These are phyloP conservation scores for Antheraea pernyi DNA, from an alignment of 1,140 invertebrate species.

Conservation along the genomic window DNA sequence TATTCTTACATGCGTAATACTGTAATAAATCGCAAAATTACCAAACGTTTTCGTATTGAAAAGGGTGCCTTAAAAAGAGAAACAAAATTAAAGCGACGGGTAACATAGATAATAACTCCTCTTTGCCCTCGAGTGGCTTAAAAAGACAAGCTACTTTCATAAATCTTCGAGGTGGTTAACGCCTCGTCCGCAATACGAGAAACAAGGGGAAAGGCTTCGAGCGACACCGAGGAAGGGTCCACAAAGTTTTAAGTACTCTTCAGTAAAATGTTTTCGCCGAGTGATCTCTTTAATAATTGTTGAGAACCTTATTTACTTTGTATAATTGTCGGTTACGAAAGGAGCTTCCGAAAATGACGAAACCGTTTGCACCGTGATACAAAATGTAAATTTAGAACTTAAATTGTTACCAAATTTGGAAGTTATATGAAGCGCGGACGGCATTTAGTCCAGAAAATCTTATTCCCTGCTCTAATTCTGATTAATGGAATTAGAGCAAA, in stretches of 20 bases:
- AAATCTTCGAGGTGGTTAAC: slow-evolving; percentile 52
- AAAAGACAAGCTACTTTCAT: slow-evolving; percentile 58
- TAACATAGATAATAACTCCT: slow-evolving; percentile 53
- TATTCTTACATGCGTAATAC: too few species aligned
- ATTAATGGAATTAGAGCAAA: too few species aligned
- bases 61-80: slow-evolving; percentile 30
- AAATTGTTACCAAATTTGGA: not conserved
- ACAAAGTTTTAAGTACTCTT: slow-evolving; percentile 51
- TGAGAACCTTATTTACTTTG: slow-evolving; percentile 36
- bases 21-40: too few species aligned
- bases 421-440: not conserved
- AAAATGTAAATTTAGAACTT: slow-evolving; percentile 8
- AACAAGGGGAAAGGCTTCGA: slow-evolving; percentile 44
- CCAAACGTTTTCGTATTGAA: too few species aligned
- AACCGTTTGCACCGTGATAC: not conserved
- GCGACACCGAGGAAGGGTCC: slow-evolving; percentile 39
- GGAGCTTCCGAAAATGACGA: not conserved
- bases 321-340: slow-evolving; percentile 36
- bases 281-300: slow-evolving; percentile 40
- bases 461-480: too few species aligned
- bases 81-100: slow-evolving; percentile 42
- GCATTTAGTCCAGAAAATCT: too few species aligned
- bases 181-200: slow-evolving; percentile 45
- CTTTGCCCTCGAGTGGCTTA: slow-evolving; percentile 42
- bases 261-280: slow-evolving; percentile 44